phyloP scores from a whole-genome alignment of 2,888 invertebrate species.

The Norana najaformis region DNA sequence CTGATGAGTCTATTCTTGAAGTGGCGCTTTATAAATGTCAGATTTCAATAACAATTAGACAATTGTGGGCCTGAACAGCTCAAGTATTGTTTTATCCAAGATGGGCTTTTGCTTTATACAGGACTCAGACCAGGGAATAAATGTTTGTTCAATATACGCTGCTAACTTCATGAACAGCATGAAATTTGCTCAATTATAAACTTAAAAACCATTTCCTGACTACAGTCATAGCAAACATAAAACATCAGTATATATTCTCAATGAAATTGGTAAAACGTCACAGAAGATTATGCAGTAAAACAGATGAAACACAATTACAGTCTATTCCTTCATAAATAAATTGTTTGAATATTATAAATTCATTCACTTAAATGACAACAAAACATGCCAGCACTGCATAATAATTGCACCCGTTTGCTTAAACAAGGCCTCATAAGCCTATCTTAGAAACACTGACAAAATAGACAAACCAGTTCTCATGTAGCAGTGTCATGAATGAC shows the following conservation, averaged over 20 bases:
- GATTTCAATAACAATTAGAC: no score
- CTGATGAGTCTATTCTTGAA: no score
- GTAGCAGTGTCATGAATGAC: conserved; percentile 75
- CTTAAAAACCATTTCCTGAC: background rate
- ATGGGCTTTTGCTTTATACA: no score
- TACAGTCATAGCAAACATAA: background rate
- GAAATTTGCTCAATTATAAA: no score
- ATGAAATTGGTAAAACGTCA: background rate
- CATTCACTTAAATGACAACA: background rate
- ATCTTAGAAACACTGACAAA: background rate
- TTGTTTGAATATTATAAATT: background rate
- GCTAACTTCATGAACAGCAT: no score
- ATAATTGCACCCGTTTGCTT: no score
- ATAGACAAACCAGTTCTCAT: conserved; percentile 70
- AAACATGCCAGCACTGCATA: background rate
- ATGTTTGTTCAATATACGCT: no score
- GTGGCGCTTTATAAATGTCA: no score
- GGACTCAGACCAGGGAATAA: no score
- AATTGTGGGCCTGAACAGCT: no score
- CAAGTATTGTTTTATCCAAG: no score
- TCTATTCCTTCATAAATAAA: background rate
- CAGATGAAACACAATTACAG: background rate
- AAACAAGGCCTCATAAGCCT: background rate
- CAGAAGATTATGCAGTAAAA: background rate
- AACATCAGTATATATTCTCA: background rate